Percentiles rank a stretch among this genome's conserved stretches.
Evolutionary conservation across 2,797 vertebrate genomes (phyloP).

Genomic region (Falco rusticolus): DNA sequence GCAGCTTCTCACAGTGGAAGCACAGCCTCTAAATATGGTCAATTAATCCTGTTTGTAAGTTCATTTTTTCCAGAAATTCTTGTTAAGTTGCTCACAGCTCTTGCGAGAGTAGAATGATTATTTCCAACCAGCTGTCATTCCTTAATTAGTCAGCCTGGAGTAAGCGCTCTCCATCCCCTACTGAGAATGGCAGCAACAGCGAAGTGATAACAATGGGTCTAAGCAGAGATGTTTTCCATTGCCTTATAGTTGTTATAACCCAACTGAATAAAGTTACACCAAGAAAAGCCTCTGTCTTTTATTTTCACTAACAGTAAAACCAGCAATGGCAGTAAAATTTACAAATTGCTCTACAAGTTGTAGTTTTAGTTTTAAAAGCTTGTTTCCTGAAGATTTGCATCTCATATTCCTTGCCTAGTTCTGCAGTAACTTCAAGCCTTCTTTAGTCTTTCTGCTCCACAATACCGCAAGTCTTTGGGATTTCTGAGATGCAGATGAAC

Average conservation of each 20-base stretch:
- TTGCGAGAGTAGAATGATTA: conserved; percentile 23
- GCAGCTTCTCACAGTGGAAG: background rate
- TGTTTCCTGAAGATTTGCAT: background rate
- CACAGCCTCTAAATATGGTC: background rate
- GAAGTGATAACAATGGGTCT: background rate
- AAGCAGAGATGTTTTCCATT: background rate
- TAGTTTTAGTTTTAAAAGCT: background rate
- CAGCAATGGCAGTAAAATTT: background rate
- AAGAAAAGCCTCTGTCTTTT: background rate
- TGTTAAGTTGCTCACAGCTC: conserved; percentile 22
- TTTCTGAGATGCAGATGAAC: background rate
- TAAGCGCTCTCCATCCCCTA: background rate
- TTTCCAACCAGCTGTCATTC: conserved; percentile 42
- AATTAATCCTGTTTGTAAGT: background rate
- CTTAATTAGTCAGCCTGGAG: conserved; percentile 46
- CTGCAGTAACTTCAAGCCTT: background rate
- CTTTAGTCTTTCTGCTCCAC: background rate
- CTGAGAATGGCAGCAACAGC: background rate
- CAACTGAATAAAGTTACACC: background rate
- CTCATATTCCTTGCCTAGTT: background rate
- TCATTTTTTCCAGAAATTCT: conserved; percentile 28
- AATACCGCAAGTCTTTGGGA: background rate
- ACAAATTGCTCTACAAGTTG: background rate
- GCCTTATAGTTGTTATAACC: background rate
- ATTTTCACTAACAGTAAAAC: background rate